Evolutionary conservation across 2,113 vertebrate genomes (phyloP).

Genomic region (Sialia sialis): DNA sequence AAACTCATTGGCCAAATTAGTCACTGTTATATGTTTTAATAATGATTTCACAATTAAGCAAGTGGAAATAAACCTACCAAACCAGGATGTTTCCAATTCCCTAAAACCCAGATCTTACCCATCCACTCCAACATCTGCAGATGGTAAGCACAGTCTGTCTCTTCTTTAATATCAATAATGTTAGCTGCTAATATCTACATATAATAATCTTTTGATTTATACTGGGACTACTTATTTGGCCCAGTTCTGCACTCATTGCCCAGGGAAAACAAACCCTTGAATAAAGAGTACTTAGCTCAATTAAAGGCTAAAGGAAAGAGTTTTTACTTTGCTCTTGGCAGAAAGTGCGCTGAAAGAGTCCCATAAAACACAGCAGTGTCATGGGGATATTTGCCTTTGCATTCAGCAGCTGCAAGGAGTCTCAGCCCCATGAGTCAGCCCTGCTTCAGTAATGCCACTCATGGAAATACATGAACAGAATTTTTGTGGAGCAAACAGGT

Average conservation of each 20-base stretch:
- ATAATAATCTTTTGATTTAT: not conserved
- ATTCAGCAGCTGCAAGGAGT: not conserved
- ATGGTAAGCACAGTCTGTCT: not conserved
- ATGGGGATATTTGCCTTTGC: not conserved
- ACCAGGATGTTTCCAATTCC: not conserved
- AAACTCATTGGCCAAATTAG: not conserved
- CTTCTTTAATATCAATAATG: not conserved
- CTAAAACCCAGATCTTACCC: slow-evolving; percentile 12
- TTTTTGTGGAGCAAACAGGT: not conserved
- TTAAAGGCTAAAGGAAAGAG: not conserved
- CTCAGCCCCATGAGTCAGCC: not conserved
- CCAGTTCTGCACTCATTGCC: not conserved
- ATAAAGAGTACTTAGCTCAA: not conserved
- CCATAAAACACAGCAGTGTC: not conserved
- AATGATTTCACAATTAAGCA: slow-evolving; percentile 5
- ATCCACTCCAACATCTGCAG: slow-evolving; percentile 36
- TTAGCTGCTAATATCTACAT: not conserved
- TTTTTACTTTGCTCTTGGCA: slow-evolving; percentile 1
- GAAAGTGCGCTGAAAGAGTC: not conserved
- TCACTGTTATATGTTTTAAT: not conserved
- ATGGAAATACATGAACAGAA: not conserved
- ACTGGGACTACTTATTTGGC: not conserved
- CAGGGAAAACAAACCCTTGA: not conserved
- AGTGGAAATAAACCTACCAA: not conserved
- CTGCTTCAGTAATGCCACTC: not conserved